These are phyloP conservation scores for Eurosta solidaginis DNA, from an alignment of 1,140 invertebrate species.

Conservation along the genomic window DNA sequence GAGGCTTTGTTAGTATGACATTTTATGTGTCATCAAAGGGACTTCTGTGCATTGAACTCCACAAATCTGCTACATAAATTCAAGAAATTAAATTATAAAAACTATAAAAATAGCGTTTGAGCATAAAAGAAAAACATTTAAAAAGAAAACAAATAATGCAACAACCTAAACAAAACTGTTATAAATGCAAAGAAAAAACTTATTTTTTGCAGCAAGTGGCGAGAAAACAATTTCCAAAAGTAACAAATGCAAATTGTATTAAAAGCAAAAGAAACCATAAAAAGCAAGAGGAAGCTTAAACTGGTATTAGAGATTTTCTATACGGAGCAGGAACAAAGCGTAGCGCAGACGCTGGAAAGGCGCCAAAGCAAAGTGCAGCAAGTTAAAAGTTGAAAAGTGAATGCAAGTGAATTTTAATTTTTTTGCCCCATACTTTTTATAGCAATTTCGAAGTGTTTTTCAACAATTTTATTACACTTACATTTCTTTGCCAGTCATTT, in stretches of 20 bases:
- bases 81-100: no score
- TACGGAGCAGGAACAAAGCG: not conserved
- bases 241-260: not conserved
- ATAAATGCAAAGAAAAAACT: not conserved
- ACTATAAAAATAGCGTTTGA: no score
- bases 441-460: constrained; percentile 10
- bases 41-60: no score
- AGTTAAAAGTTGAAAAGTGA: constrained; percentile 21
- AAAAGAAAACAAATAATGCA: no score
- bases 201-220: not conserved
- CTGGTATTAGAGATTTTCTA: not conserved
- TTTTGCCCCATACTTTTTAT: not conserved
- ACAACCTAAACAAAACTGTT: no score
- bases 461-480: not conserved
- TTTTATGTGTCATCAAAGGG: no score
- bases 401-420: not conserved
- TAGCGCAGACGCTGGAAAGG: not conserved
- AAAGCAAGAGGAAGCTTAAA: not conserved
- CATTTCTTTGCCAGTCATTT: not conserved
- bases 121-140: no score
- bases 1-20: no score
- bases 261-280: not conserved
- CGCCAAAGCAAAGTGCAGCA: not conserved
- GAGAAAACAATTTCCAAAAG: not conserved
- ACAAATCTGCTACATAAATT: no score